phyloP scores from a whole-genome alignment of 1,140 invertebrate species.

The Pachypeltis micranthus region DNA sequence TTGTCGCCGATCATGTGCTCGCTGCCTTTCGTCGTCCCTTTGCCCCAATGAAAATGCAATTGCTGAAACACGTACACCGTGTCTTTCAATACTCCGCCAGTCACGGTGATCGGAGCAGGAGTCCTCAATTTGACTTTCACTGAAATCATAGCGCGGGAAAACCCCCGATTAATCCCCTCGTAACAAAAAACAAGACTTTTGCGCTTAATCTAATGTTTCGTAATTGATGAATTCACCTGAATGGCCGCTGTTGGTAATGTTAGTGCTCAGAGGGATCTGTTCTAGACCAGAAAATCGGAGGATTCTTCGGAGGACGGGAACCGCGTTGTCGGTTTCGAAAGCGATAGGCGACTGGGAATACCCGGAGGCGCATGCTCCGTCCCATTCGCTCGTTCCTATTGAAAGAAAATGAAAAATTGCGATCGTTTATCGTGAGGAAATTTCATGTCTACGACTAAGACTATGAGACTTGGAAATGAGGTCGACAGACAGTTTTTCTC shows the following conservation, averaged over 20 bases:
- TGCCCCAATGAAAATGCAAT: neutral
- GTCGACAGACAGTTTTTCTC: no score
- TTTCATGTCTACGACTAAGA: no score
- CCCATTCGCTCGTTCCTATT: neutral
- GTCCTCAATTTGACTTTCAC: neutral
- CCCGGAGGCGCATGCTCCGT: neutral
- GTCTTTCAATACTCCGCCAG: neutral
- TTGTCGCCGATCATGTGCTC: neutral
- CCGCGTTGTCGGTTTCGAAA: neutral
- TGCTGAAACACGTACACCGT: neutral
- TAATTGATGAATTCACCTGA: neutral
- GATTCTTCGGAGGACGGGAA: neutral
- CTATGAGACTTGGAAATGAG: no score
- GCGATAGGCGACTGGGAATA: neutral
- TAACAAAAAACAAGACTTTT: neutral
- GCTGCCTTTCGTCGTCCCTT: neutral
- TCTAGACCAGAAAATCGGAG: neutral
- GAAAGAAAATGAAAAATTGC: no score
- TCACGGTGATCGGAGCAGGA: neutral
- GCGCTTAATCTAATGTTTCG: neutral
- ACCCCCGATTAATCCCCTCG: neutral
- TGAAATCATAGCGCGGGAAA: neutral
- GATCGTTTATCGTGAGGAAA: no score
- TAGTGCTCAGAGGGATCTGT: neutral
- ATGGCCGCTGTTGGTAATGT: neutral